phyloP scores from a whole-genome alignment of 2,797 vertebrate genomes.

The Triplophysa bombifrons region DNA sequence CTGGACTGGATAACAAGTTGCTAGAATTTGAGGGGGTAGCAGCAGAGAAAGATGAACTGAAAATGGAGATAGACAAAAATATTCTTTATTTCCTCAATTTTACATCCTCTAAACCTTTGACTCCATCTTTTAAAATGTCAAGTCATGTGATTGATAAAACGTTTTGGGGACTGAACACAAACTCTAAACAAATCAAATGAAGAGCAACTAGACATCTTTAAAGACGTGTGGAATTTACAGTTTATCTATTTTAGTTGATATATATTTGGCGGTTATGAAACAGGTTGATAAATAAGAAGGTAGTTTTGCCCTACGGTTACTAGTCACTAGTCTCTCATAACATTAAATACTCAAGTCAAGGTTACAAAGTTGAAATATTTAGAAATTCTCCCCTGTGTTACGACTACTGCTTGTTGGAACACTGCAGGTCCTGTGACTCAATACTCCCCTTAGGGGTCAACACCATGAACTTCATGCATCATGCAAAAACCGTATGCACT shows the following conservation, averaged over 20 bases:
- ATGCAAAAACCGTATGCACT: no score
- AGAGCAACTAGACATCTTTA: neutral
- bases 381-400: neutral
- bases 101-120: neutral
- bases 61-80: neutral
- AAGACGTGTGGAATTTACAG: neutral
- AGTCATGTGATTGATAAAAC: neutral
- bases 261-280: neutral
- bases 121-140: neutral
- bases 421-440: neutral
- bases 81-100: neutral
- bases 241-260: neutral
- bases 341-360: neutral
- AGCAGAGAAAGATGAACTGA: neutral
- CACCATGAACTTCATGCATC: neutral
- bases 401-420: neutral
- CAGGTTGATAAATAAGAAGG: neutral
- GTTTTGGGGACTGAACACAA: neutral
- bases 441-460: conserved; percentile 30
- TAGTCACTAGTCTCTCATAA: neutral
- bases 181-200: neutral
- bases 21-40: neutral
- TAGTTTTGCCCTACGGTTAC: neutral
- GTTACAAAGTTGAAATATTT: neutral
- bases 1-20: conserved; percentile 15